Evolutionary conservation across 23 tunicate genomes (phyloP), one percentile per base, ranked within the genome.

Genomic region (Oikopleura vanhoeffeni): DNA sequence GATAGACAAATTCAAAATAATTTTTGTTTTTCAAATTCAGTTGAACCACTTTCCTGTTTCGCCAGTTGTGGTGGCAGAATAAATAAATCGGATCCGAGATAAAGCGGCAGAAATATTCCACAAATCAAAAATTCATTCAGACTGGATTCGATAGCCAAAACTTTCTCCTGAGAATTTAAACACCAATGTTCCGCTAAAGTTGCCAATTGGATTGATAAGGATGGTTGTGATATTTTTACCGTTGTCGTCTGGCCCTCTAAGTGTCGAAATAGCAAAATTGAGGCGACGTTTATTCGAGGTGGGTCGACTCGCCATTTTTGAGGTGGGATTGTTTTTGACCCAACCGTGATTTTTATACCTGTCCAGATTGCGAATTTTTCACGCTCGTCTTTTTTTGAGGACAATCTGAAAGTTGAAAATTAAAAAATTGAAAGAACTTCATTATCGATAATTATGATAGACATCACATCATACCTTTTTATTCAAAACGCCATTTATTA

Each of bases 271-370:
- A 71, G 27, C 38, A 71, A 71, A 13, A 71, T 13, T 24, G 27
- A 18, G 34, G 36, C 79, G 79, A 33, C 35, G 38, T 33, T 2
- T 13, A 71, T 30, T 33, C 79, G 79, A 38, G 79, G 4, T 18
- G 79, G 79, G 4, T 71, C 79, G 79, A 71, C 79, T 4, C 79
- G 79, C 79, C 79, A 71, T 71, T 71, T 71, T 71, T 18, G 34
- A 2, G 79, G 79, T 2, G 79, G 79, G 27, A 24, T 18, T 30
- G 79, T 71, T 32, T 71, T 71, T 33, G 79, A 71, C 27, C 4
- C 4, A 71, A 32, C 38, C 38, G 79, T 32, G 27, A 71, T 38
- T 71, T 71, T 71, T 33, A 71, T 71, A 3, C 34, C 27, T 2
- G 3, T 71, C 79, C 79, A 71, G 35, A 71, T 33, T 2, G 34